Percentiles rank a stretch among this genome's conserved stretches.
phyloP scores from a whole-genome alignment of 2,797 vertebrate genomes.

The Mastacembelus armatus region DNA sequence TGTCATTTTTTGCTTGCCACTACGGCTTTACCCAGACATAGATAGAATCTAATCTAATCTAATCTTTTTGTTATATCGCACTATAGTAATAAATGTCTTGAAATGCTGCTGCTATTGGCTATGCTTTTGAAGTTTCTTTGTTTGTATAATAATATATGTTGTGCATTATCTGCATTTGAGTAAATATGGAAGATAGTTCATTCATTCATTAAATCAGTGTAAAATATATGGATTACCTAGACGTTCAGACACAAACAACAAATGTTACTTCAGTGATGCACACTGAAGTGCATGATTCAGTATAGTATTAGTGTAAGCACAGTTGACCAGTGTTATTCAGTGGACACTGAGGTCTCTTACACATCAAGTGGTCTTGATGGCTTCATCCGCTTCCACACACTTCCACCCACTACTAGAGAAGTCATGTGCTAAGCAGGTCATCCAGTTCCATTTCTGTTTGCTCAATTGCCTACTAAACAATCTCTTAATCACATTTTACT shows the following conservation, averaged over 20 bases:
- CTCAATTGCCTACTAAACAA: no score
- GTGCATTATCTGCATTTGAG: not conserved
- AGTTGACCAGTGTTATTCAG: no score
- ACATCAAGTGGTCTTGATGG: not conserved
- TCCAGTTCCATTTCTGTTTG: no score
- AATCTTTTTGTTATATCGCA: rapidly evolving
- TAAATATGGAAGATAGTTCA: not conserved
- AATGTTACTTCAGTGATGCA: not conserved
- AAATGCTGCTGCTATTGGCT: not conserved
- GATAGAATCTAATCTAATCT: no score
- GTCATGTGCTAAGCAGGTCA: no score
- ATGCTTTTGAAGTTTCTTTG: not conserved
- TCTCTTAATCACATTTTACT: not conserved
- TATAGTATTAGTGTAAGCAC: no score
- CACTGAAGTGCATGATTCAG: no score
- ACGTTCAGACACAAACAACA: not conserved
- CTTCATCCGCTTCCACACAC: not conserved
- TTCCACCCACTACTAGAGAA: no score
- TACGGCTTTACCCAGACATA: no score
- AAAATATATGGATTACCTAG: not conserved
- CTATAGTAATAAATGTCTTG: not conserved
- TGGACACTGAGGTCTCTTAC: not conserved
- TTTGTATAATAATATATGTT: not conserved
- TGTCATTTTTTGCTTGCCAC: no score
- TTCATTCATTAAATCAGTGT: not conserved